Evolutionary conservation across 2,888 invertebrate genomes (phyloP), one percentile per base, ranked within the genome.

Genomic region (Oeneis ivallda): DNA sequence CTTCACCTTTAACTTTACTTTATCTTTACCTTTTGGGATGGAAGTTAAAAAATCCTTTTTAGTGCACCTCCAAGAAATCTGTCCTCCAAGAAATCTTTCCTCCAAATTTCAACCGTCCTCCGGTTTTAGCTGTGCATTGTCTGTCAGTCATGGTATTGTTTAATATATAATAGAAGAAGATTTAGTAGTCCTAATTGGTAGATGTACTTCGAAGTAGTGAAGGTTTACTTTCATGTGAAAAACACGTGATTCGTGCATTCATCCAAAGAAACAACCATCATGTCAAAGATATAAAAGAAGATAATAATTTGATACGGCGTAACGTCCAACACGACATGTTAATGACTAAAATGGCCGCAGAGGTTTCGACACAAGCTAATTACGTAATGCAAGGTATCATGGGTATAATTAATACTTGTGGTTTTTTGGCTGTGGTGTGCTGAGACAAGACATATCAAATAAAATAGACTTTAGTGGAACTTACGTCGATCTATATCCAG

Each of bases 311-410:
- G 66, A 63, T 69, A 67, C 65, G 47, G 61, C 58, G 61, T 68
- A 64, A 66, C 63, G 61, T 68, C 68, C 60, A 65, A 67, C 67
- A 65, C 61, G 69, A 69, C 65, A 69, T 53, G 66, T 67, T 68
- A 71, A 70, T 68, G 64, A 66, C 64, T 64, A 65, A 72, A 71
- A 70, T 70, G 62, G 67, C 67, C 65, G 71, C 67, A 61, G 70
- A 52, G 52, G 56, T 73, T 70, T 70, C 71, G 69, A 70, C 69
- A 68, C 65, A 61, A 63, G 37, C 65, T 70, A 72, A 72, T 72
- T 72, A 71, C 70, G 69, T 62, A 70, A 70, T 66, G 61, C 50
- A 64, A 62, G 66, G 66, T 70, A 70, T 71, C 69, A 68, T 68
- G 71, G 65, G 32, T 65, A 66, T 70, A 70, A 70, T 65, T 70